These are phyloP conservation scores for Romanogobio albipinnatus DNA, from an alignment of 2,113 vertebrate genomes.

Conservation along the genomic window DNA sequence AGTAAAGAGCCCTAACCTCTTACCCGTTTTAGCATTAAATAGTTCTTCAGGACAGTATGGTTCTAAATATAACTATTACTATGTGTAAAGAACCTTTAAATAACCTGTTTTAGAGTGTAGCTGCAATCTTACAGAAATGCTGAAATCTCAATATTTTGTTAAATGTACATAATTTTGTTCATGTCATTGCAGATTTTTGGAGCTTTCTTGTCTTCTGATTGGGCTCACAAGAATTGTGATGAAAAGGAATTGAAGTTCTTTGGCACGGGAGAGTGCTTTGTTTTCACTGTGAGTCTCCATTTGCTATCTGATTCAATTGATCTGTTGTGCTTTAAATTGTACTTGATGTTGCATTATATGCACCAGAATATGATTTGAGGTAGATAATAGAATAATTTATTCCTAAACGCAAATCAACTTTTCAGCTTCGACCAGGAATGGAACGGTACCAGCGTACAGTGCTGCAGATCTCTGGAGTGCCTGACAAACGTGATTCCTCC, in stretches of 20 bases:
- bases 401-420: background rate
- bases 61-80: too few relatives aligned
- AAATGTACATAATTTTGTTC: background rate
- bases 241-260: conserved; percentile 73
- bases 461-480: conserved; percentile 74
- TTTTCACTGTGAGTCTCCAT: conserved; percentile 80
- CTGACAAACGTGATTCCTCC: conserved; percentile 65
- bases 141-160: background rate
- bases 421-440: conserved; percentile 80
- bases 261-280: conserved; percentile 87
- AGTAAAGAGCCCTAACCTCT: too few relatives aligned
- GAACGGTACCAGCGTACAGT: conserved; percentile 83
- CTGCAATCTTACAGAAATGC: background rate
- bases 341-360: background rate
- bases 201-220: conserved; percentile 82
- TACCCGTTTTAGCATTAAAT: too few relatives aligned
- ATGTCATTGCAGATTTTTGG: conserved; percentile 78
- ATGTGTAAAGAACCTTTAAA: too few relatives aligned
- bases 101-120: too few relatives aligned
- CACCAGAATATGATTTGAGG: background rate
- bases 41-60: too few relatives aligned
- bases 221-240: conserved; percentile 74
- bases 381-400: background rate
- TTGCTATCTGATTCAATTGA: background rate
- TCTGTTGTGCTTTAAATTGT: background rate